Evolutionary conservation across 2,113 vertebrate genomes (phyloP), one percentile per base, ranked within the genome.

Genomic region (Micromys minutus): DNA sequence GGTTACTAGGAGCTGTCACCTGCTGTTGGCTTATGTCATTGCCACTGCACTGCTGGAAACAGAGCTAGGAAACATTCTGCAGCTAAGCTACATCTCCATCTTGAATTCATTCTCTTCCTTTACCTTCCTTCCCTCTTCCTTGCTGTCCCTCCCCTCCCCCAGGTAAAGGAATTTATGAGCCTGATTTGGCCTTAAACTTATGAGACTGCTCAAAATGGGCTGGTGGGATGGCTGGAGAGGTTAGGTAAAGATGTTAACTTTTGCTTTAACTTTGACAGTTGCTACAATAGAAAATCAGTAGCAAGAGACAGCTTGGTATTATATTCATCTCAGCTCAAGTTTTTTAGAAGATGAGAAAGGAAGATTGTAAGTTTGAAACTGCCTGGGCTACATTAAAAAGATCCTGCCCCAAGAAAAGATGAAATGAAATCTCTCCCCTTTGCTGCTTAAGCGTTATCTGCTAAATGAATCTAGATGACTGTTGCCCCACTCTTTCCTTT

Each of bases 401-500:
- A 47, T 65, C 42, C 71, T 89, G n/a, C 36, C 26, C 16, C 45
- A 61, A 87, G 34, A 72, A 19, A 55, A 72, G 4, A 52, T 39
- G 36, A 39, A 36, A n/a, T 91, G 65, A 93, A 96, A 57, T 89
- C 65, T 95, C 42, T 81, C 50, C 29, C 52, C 76, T 92, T 12
- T 83, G 57, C 13, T 22, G 57, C 36, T 61, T 12, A 47, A n/a
- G 22, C 13, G 29, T 42, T 63, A 47, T 57, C n/a, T 88, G 57
- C 65, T 3, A 6, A 47, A 16, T 89, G 34, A 87, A 86, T n/a
- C 17, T 50, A 76, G 42, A n/a, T 89, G 69, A 24, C 76, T 95
- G 12, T 69, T 94, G 11, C 24, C 3, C 84, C 5, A 88, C 36
- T 84, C 87, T 94, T 42, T 36, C 17, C 59, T 1, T 91, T 77